These are phyloP conservation scores for Anas bahamensis DNA, from an alignment of 2,797 vertebrate species.

Conservation along the genomic window DNA sequence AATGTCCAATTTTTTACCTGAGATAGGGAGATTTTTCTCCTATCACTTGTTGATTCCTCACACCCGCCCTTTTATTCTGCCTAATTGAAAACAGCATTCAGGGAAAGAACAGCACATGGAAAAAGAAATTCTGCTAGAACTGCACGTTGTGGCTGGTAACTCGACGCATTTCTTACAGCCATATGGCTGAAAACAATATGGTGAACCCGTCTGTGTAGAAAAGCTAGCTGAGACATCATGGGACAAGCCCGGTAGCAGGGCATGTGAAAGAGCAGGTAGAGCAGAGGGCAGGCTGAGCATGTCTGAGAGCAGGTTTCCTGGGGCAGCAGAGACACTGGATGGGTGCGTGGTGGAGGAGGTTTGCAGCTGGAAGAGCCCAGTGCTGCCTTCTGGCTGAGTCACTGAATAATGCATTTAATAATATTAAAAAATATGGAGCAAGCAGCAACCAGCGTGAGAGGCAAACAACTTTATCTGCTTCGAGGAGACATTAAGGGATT, in stretches of 20 bases:
- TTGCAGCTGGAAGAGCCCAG: background rate
- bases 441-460: background rate
- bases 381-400: no score
- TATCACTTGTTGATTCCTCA: background rate
- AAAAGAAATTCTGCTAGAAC: background rate
- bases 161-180: background rate
- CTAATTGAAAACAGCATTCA: background rate
- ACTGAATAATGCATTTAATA: no score
- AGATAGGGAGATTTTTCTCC: background rate
- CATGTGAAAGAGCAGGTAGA: background rate
- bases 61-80: background rate
- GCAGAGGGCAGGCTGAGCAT: background rate
- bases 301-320: background rate
- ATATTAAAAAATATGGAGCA: background rate
- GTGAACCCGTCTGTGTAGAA: background rate
- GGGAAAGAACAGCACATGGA: background rate
- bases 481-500: background rate
- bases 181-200: background rate
- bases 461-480: background rate
- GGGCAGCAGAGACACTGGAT: background rate
- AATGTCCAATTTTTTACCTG: background rate
- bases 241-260: background rate
- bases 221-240: background rate
- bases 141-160: fast-evolving
- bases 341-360: background rate